Conservation (phyloP, 2,113 vertebrate species). For the Vombatus ursinus region DNA sequence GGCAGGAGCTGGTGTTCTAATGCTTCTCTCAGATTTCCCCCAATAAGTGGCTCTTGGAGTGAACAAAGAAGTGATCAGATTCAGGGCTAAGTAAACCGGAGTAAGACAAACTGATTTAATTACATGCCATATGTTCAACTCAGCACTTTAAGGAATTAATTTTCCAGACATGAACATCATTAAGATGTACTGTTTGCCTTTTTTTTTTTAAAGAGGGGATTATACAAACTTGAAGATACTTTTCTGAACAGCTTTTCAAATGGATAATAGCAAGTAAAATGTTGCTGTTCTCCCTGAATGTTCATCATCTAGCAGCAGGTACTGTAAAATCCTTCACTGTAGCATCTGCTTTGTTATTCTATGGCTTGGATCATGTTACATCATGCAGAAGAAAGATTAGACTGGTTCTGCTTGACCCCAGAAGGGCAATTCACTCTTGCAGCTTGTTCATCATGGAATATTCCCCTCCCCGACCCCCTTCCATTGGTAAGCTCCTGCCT, state of each 20-base stretch:
- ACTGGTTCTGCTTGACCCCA: background rate
- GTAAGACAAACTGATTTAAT: background rate
- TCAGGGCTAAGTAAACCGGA: slow-evolving; percentile 14
- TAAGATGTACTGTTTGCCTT: background rate
- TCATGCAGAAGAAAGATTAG: background rate
- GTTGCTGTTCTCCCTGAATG: background rate
- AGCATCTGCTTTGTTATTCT: background rate
- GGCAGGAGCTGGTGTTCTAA: background rate
- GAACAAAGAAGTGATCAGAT: background rate
- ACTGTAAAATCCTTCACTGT: background rate
- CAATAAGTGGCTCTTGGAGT: background rate
- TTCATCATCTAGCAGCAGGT: slow-evolving; percentile 21
- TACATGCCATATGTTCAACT: background rate
- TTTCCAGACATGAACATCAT: background rate
- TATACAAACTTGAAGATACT: background rate
- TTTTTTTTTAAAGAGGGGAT: slow-evolving; percentile 41
- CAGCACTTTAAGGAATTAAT: background rate
- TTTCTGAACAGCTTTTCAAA: slow-evolving; percentile 43
- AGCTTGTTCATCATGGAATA: background rate
- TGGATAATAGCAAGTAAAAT: background rate
- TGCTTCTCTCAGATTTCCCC: background rate
- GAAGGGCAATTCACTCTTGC: background rate
- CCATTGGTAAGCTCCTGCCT: background rate
- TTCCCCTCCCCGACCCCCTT: background rate
- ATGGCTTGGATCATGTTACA: background rate